These are phyloP conservation scores for Hemichromis elongatus DNA, from an alignment of 2,113 vertebrate genomes.

Conservation along the genomic window DNA sequence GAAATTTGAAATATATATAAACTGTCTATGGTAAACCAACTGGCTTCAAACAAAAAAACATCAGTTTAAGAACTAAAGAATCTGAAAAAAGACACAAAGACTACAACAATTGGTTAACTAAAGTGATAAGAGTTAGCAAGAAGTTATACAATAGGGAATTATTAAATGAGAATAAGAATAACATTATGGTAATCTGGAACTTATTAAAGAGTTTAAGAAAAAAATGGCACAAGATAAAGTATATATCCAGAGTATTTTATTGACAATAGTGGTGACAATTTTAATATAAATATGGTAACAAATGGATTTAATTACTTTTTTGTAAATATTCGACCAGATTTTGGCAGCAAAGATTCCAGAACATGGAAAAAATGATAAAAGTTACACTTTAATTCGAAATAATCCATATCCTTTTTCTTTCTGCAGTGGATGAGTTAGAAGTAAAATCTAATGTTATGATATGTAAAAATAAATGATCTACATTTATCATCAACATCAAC, in stretches of 20 bases:
- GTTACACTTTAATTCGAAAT: not conserved
- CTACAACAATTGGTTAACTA: not conserved
- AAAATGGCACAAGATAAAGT: not conserved
- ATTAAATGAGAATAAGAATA: not conserved
- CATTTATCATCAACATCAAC: no score
- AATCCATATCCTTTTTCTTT: not conserved
- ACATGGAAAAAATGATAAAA: not conserved
- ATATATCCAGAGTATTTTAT: not conserved
- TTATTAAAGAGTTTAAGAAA: not conserved
- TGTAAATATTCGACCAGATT: no score
- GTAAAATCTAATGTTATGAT: not conserved
- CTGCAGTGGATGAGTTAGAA: not conserved
- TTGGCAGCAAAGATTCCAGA: not conserved
- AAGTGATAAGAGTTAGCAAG: not conserved
- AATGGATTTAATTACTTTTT: not conserved
- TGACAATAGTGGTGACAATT: not conserved
- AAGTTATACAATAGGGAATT: not conserved
- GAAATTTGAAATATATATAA: no score
- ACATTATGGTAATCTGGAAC: not conserved
- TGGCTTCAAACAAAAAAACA: no score
- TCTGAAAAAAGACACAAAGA: not conserved
- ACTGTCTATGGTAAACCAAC: no score
- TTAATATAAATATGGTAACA: not conserved
- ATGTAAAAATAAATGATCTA: not conserved
- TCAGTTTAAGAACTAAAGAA: no score